phyloP scores from a whole-genome alignment of 2,797 vertebrate species.

The Margarornis squamiger region DNA sequence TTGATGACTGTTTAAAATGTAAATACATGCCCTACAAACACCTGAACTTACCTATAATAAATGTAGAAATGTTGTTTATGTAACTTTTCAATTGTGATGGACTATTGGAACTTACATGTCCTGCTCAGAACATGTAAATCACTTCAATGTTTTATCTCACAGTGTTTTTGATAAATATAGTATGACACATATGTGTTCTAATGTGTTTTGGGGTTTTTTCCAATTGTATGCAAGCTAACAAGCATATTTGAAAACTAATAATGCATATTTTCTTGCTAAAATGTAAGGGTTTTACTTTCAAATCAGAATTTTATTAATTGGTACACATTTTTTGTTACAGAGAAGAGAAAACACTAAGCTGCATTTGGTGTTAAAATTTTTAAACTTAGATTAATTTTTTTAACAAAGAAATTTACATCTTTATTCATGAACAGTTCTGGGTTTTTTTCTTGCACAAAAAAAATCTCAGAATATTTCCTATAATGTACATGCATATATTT shows the following conservation, averaged over 20 bases:
- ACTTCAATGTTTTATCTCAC: neutral
- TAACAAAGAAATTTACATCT: neutral
- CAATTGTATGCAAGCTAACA: neutral
- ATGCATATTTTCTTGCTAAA: neutral
- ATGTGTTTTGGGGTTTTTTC: neutral
- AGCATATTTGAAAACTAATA: neutral
- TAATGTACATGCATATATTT: neutral
- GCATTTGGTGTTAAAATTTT: neutral
- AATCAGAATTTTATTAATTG: neutral
- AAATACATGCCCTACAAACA: neutral
- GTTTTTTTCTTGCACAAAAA: neutral
- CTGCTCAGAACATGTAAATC: neutral
- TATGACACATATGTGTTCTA: neutral
- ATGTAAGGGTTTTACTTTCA: neutral
- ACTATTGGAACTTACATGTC: neutral
- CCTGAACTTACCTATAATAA: neutral
- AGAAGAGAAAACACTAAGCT: neutral
- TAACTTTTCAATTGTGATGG: neutral
- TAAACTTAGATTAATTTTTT: neutral
- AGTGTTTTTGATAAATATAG: neutral
- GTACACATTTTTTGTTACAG: neutral
- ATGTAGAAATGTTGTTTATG: neutral
- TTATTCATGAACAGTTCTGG: neutral
- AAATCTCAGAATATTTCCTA: neutral
- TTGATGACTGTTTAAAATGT: neutral